A percentile compares a stretch with the other conserved stretches of the same genome.
Evolutionary conservation across 2,113 vertebrate species (phyloP).

Genomic region (Sinosuthora webbiana): DNA sequence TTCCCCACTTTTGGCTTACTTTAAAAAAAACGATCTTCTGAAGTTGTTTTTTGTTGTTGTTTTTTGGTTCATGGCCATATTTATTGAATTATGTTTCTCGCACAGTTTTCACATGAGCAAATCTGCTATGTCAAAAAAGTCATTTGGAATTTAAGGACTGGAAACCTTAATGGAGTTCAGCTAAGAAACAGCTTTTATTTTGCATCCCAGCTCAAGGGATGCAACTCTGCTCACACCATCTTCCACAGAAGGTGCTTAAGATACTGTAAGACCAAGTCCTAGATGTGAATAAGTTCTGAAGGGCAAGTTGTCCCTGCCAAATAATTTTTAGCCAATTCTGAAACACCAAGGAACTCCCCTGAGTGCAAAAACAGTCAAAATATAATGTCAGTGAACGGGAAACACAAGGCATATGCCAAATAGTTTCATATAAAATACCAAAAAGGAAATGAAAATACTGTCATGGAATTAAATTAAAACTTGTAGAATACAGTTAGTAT

Average conservation of each 20-base stretch:
- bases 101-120: not conserved
- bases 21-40: not conserved
- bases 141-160: not conserved
- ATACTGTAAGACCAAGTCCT: not conserved
- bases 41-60: not conserved
- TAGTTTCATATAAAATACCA: not conserved
- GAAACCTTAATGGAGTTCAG: not conserved
- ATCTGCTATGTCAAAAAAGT: not conserved
- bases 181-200: not conserved
- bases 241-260: not conserved
- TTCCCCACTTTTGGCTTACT: not conserved
- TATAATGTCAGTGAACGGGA: not conserved
- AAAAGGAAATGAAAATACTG: not conserved
- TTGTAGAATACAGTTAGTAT: not conserved
- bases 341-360: not conserved
- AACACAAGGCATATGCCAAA: not conserved
- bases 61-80: not conserved
- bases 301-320: not conserved
- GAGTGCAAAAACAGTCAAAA: not conserved
- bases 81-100: not conserved
- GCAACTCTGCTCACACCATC: not conserved
- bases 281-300: not conserved
- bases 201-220: not conserved
- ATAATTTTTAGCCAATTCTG: not conserved
- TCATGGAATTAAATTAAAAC: not conserved